Percentiles rank a stretch among this genome's conserved stretches.
Evolutionary conservation across 2,113 vertebrate genomes (phyloP).

Genomic region (Galemys pyrenaicus): DNA sequence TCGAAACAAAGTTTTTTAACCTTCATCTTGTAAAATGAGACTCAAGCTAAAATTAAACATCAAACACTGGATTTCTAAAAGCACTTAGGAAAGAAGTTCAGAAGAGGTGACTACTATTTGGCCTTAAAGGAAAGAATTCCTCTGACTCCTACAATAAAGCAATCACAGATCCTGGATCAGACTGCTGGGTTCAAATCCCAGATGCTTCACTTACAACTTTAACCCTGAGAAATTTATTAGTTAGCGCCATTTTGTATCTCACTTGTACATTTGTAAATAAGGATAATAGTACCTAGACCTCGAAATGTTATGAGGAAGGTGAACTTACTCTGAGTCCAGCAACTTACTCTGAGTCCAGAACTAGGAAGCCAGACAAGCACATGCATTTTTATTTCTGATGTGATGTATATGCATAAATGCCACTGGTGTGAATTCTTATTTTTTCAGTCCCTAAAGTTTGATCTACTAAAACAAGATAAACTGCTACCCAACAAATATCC

Average conservation of each 20-base stretch:
- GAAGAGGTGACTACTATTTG: background rate
- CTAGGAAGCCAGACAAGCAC: background rate
- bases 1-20: background rate
- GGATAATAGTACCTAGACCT: background rate
- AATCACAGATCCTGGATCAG: background rate
- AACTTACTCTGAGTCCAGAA: background rate
- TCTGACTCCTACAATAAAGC: background rate
- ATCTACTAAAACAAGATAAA: background rate
- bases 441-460: background rate
- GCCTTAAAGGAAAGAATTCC: background rate
- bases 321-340: too few species aligned
- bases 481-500: background rate
- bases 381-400: background rate
- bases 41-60: background rate
- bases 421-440: background rate
- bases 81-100: background rate
- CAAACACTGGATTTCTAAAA: slow-evolving; percentile 25
- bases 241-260: background rate
- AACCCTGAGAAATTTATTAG: background rate
- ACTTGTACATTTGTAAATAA: background rate
- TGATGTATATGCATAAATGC: background rate
- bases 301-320: background rate
- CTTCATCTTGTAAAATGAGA: slow-evolving; percentile 18
- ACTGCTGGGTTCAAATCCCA: background rate
- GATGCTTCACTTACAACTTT: background rate